Evolutionary conservation across 2,797 vertebrate genomes (phyloP).

Genomic region (Syndactyla subalaris): DNA sequence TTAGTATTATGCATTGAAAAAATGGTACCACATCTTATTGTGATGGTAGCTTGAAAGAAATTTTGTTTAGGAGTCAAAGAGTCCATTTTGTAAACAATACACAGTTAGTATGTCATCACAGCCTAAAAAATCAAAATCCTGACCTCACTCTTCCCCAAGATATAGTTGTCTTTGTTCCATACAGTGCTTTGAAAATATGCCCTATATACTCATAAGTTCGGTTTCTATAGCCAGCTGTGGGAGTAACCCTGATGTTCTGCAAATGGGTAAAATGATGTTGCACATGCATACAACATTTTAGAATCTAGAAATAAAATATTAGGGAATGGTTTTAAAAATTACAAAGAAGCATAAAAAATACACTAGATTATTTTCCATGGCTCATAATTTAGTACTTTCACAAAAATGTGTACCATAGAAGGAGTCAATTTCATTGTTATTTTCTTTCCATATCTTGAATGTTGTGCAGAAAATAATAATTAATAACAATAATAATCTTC

Average conservation of each 20-base stretch:
- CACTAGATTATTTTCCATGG: not conserved
- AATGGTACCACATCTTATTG: not conserved
- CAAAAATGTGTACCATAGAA: not conserved
- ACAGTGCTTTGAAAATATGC: not conserved
- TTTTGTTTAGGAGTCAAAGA: not conserved
- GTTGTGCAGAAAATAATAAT: not conserved
- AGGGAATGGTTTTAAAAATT: not conserved
- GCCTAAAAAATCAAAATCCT: not conserved
- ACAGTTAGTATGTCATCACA: not conserved
- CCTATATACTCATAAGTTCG: not conserved
- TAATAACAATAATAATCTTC: not conserved
- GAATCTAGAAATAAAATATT: not conserved
- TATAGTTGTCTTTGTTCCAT: not conserved
- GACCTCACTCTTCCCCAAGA: not conserved
- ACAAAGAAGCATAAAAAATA: not conserved
- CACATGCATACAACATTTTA: not conserved
- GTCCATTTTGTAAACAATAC: not conserved
- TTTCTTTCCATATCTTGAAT: not conserved
- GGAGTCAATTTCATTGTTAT: not conserved
- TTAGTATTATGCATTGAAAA: not conserved
- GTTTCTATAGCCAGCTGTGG: slow-evolving; percentile 1
- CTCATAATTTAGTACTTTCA: not conserved
- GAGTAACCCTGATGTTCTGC: not conserved
- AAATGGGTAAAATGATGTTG: not conserved
- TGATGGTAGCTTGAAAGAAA: not conserved